A percentile compares a stretch with the other conserved stretches of the same genome.
Evolutionary conservation across 1,140 invertebrate genomes (phyloP).

Genomic region (Trigoniulus corallinus): DNA sequence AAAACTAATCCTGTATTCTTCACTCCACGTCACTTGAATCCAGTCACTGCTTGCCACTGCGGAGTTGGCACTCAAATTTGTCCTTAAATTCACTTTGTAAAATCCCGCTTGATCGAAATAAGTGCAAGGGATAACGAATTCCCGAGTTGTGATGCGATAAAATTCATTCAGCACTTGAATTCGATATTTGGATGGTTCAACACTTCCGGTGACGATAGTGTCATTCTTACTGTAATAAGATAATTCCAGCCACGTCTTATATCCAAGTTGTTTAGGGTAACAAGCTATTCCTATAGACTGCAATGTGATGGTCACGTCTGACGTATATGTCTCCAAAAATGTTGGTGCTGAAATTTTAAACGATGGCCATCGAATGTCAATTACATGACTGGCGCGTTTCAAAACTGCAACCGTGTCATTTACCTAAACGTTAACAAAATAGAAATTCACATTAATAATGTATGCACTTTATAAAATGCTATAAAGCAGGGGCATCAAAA

Average conservation of each 20-base stretch:
- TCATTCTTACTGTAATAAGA: background rate
- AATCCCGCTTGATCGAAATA: slow-evolving; percentile 1
- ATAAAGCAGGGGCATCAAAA: no score
- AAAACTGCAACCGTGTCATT: no score
- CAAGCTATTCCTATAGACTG: background rate
- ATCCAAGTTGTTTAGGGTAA: background rate
- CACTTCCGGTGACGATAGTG: background rate
- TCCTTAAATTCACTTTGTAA: background rate
- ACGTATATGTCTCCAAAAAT: slow-evolving; percentile 3
- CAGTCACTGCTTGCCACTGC: slow-evolving; percentile 10
- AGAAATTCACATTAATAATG: no score
- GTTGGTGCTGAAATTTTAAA: background rate
- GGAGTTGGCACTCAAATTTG: background rate
- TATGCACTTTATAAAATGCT: no score
- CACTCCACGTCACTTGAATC: slow-evolving; percentile 15
- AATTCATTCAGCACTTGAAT: background rate
- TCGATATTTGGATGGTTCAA: background rate
- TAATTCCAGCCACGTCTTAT: slow-evolving; percentile 3
- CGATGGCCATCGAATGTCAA: slow-evolving; percentile 2
- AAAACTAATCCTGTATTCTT: background rate
- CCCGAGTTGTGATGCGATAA: slow-evolving; percentile 1
- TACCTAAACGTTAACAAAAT: no score
- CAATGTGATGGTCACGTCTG: background rate
- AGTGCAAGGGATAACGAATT: background rate
- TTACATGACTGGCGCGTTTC: background rate